Base-by-base conservation (phyloP, 1,140 invertebrate species). In the Ptiloglossa arizonensis region DNA sequence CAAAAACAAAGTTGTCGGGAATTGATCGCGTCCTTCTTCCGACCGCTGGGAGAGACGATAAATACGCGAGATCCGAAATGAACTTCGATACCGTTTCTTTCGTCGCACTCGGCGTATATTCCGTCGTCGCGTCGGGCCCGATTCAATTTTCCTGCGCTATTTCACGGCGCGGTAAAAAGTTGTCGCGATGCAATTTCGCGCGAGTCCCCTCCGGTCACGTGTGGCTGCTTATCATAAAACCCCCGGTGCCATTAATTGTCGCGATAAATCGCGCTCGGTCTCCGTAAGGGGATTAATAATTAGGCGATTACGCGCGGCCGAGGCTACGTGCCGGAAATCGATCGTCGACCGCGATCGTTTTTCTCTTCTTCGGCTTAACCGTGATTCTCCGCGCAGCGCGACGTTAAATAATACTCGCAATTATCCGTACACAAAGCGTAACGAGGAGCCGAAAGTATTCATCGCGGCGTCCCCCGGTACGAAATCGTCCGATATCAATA, bases 221-320 rank as follows among this genome's bases (percentile, higher is more conserved):
- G 35, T 69, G 66, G 77, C 77, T 76, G 76, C 63, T 84, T 80
- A 80, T 80, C 81, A 57, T 59, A 75, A 77, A 80, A 60, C 19
- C 62, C 59, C 24, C 13, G 48, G n/a, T 52, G n/a, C 67, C 70
- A 77, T 84, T 85, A 81, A 85, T 85, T 71, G 73, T 75, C 74
- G 44, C 82, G 48, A 83, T 83, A 85, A 83, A 85, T 83, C 69
- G 48, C 24, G 29, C n/a, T 74, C 48, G 32, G 79, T 72, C 70
- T 64, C 81, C 46, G 81, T 63, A 54, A 73, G 78, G 35, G 69
- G 54, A 74, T 84, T 84, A 84, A 84, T 85, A 85, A 85, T 81
- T 81, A 78, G 82, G 77, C 66, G 73, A 84, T 84, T 80, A 80
- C 59, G 57, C 63, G 50, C 32, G 52, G 27, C 27, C 46, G 46